Base-by-base conservation (phyloP, 2,888 invertebrate species). In the Nowickia ferox region DNA sequence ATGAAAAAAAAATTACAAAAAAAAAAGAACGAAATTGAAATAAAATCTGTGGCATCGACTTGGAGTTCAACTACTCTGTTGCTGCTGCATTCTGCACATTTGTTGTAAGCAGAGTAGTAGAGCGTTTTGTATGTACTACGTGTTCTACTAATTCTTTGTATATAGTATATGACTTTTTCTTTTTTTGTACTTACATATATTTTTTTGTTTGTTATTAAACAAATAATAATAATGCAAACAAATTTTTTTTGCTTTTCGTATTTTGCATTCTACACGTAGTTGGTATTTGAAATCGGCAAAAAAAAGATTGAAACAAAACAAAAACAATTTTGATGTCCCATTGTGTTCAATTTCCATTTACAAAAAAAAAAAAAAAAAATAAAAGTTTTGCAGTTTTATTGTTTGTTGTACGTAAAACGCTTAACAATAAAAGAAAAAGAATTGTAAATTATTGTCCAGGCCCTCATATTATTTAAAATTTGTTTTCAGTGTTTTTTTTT, bases 1-100 rank as follows among this genome's bases (percentile, higher is more conserved):
- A 61, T 57, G 42, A 48, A 75, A 81, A 57, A 53, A 22, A 44
- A 55, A 30, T 44, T 5, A 55, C 42, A 17, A 42, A 78, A 63
- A 76, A 63, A 17, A 42, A 44, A 55, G 11, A 65, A 46, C n/a
- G 6, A 42, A 80, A 75, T 68, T 75, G 68, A 74, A 81, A 81
- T 68, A 69, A 75, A 79, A 79, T 71, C 69, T 79, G 69, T 78
- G 75, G 86, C 82, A 86, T 68, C 85, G 74, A 82, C 66, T 81
- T 77, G 75, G 44, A 53, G 59, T 74, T 57, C 46, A 72, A 84
- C 84, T 76, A 65, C 61, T 89, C 87, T 88, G 89, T 82, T 59
- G 76, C 84, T 81, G 78, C 66, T 68, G 75, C 81, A 78, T 51
- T 51, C 15, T 51, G 48, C 11, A 11, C n/a, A 53, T 72, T 74